Evolutionary conservation across 2,888 invertebrate genomes (phyloP), one percentile per base, ranked within the genome.

Genomic region (Cerastis leucographa): DNA sequence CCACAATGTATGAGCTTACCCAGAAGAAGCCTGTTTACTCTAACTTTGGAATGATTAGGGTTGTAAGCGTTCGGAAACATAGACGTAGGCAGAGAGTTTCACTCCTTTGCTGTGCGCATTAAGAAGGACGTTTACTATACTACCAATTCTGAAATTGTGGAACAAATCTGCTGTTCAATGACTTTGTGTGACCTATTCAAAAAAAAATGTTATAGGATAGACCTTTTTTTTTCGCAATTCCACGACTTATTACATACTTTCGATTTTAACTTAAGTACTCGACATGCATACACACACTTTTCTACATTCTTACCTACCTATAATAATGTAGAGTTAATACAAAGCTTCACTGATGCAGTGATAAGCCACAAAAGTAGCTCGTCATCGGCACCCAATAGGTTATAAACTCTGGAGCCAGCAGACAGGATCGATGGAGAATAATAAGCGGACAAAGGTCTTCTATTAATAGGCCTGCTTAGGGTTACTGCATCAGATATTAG

Each of bases 301-400:
- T 29, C 4, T 59, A 29, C 29, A 19, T 59, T 59, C 19, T 9
- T 2, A 35, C 61, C 19, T 19, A 11, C 9, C 35, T 61, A 5
- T 19, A 9, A 3, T 11, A 44, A 62, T 56, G 44, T n/a, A 9
- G 14, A 62, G 14, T 44, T 54, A 11, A 51, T 59, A 62, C 7
- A 61, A 59, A 49, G 17, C n/a, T 59, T 14, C 78, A 73, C 8
- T n/a, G 49, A 72, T 73, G 42, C 59, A 64, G 56, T 71, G 40
- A 64, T 70, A 74, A 44, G 25, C 70, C 54, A 65, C 67, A 70
- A 79, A 87, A 85, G 66, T 78, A 62, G 71, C 83, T 49, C 6
- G 76, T 84, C 82, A 85, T 54, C 2, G 76, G 81, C 79, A 86
- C 40, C 90, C 89, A 90, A 90, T 91, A 91, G 88, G 80, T 71